Conservation (phyloP, 2,797 vertebrate genomes). For the Tenualosa ilisha region DNA sequence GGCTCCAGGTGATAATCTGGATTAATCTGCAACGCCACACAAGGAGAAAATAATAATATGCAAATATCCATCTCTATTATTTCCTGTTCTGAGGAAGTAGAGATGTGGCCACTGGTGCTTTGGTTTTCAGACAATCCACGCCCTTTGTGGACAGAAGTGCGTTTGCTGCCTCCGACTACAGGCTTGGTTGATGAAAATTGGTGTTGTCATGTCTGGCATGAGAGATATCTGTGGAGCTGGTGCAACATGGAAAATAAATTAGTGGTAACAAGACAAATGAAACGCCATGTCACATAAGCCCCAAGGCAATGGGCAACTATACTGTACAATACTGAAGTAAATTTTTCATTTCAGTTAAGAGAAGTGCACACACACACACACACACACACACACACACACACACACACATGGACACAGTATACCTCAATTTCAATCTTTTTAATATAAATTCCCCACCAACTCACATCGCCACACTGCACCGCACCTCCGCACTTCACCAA, state of each 20-base stretch:
- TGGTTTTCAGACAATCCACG: background rate
- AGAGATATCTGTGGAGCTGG: background rate
- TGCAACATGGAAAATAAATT: slow-evolving; percentile 20
- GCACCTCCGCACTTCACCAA: background rate
- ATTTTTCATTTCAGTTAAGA: background rate
- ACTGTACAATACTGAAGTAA: background rate
- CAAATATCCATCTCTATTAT: background rate
- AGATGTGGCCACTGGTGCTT: background rate
- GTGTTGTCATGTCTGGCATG: slow-evolving; percentile 13
- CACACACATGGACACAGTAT: background rate
- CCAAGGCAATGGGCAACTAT: background rate
- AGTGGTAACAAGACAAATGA: background rate
- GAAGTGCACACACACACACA: background rate
- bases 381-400: background rate
- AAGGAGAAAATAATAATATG: background rate
- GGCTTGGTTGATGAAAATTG: background rate
- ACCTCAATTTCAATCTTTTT: background rate
- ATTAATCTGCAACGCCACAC: background rate
- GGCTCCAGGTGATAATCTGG: background rate
- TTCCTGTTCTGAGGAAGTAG: background rate
- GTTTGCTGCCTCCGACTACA: background rate
- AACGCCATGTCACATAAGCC: background rate
- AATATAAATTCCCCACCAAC: too few species aligned
- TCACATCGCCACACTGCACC: too few species aligned
- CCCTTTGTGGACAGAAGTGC: slow-evolving; percentile 1